Evolutionary conservation across 2,113 vertebrate genomes (phyloP).

Genomic region (Aegotheles bennettii): DNA sequence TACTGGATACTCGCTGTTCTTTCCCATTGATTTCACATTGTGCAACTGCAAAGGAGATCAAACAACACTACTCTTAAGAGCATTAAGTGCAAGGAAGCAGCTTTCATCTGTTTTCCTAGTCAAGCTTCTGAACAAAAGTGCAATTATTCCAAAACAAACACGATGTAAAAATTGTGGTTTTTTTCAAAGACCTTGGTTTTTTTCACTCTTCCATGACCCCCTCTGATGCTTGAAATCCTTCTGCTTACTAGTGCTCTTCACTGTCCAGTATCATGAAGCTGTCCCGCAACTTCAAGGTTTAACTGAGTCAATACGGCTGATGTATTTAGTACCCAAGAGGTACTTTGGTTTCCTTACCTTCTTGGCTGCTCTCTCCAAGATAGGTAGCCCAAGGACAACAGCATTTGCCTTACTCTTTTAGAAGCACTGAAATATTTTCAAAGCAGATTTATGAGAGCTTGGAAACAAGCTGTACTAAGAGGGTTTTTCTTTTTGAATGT

Average conservation of each 20-base stretch:
- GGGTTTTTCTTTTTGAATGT: not conserved
- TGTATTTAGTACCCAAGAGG: not conserved
- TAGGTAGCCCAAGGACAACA: not conserved
- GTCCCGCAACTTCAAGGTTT: not conserved
- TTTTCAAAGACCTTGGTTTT: not conserved
- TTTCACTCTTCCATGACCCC: not conserved
- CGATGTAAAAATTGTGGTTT: not conserved
- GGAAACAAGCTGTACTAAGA: not conserved
- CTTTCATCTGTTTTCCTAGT: constrained; percentile 13
- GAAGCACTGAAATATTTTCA: not conserved
- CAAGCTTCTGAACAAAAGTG: not conserved
- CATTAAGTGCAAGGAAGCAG: constrained; percentile 48
- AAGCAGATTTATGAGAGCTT: not conserved
- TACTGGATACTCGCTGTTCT: not conserved
- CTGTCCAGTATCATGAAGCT: not conserved
- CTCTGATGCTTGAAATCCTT: not conserved
- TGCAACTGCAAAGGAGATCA: constrained; percentile 44
- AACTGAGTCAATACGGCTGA: not conserved
- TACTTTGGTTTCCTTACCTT: not conserved
- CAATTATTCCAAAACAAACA: not conserved
- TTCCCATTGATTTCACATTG: constrained; percentile 45
- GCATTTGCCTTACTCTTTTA: not conserved
- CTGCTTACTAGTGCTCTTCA: not conserved
- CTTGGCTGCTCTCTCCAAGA: not conserved
- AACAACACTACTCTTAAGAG: constrained; percentile 36